A percentile compares a stretch with the other conserved stretches of the same genome.
Evolutionary conservation across 2,113 vertebrate species (phyloP).

Genomic region (Glareola pratincola): DNA sequence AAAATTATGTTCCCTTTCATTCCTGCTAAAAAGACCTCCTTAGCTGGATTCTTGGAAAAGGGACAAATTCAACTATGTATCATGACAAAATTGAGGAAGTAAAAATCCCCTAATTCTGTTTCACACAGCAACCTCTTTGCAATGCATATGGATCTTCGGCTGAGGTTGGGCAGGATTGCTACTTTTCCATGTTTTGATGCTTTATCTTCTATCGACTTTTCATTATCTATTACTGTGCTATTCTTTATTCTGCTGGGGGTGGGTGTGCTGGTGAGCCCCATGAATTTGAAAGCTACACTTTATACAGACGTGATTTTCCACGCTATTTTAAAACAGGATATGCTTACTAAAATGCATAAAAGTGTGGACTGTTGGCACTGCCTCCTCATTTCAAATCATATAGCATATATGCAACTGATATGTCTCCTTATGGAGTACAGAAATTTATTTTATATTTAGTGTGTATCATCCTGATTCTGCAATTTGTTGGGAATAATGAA

Average conservation of each 20-base stretch:
- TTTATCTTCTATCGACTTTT: not conserved
- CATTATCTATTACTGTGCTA: not conserved
- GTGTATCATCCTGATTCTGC: not conserved
- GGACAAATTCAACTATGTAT: not conserved
- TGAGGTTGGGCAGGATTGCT: not conserved
- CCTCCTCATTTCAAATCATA: constrained; percentile 8
- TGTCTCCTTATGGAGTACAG: not conserved
- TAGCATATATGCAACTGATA: not conserved
- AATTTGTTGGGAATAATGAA: not conserved
- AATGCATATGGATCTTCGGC: not conserved
- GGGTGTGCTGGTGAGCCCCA: not conserved
- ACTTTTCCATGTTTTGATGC: not conserved
- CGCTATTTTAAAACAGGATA: not conserved
- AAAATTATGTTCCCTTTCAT: not conserved
- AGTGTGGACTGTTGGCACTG: not conserved
- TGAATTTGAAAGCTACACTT: not conserved
- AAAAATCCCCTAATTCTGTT: not conserved
- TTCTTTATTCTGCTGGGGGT: not conserved
- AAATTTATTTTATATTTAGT: not conserved
- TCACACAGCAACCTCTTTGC: not conserved
- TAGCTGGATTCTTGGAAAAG: not conserved
- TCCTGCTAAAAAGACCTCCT: not conserved
- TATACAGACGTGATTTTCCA: not conserved
- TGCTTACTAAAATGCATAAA: not conserved
- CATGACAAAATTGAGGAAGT: not conserved